Evolutionary conservation across 2,888 invertebrate genomes (phyloP).

Genomic region (Bombylius discolor): DNA sequence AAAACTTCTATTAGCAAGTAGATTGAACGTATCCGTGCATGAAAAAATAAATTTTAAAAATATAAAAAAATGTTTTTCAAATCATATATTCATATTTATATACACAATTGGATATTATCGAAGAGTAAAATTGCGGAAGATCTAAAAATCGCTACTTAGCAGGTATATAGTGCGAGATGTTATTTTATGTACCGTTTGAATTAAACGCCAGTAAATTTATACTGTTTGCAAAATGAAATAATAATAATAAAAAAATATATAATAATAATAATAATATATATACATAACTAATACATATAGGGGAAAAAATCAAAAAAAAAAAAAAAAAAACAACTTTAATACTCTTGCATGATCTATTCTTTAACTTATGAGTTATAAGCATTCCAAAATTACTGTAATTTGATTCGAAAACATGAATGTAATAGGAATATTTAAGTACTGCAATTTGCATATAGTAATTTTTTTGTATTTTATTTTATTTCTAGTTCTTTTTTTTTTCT

Average conservation of each 20-base stretch:
- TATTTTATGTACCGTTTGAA: conserved; percentile 5
- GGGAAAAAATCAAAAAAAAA: no score
- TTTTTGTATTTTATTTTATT: no score
- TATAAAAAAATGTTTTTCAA: no score
- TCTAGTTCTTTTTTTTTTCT: no score
- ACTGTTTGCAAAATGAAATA: neutral
- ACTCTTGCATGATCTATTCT: neutral
- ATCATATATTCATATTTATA: neutral
- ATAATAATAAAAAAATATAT: no score
- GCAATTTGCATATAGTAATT: no score
- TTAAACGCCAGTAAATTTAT: conserved; percentile 2
- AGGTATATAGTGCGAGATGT: conserved; percentile 1
- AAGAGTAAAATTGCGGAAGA: conserved; percentile 5
- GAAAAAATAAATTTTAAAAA: neutral
- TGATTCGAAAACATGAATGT: neutral
- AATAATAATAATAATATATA: no score
- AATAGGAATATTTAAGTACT: no score
- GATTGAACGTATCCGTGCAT: neutral
- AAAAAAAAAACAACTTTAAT: neutral
- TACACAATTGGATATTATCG: conserved; percentile 3
- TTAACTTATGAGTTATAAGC: conserved; percentile 2
- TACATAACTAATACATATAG: no score
- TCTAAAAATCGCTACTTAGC: conserved; percentile 4
- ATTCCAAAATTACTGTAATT: conserved; percentile 6
- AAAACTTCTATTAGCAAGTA: neutral